These are phyloP conservation scores for Nasonia vitripennis DNA, from an alignment of 1,140 invertebrate species.

Conservation along the genomic window DNA sequence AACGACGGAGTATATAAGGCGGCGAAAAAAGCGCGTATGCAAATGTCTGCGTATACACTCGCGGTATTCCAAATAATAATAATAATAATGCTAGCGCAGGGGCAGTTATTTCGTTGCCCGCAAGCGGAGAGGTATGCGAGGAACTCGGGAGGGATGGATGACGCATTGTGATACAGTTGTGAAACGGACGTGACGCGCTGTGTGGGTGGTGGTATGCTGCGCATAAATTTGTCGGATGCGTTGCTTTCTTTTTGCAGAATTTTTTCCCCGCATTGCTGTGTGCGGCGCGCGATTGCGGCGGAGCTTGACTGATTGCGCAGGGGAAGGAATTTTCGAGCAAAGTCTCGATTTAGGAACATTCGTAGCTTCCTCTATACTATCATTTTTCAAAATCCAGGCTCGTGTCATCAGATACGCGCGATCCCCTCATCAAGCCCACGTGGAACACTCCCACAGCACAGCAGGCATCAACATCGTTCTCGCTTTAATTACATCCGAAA, in stretches of 20 bases:
- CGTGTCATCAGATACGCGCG: too few relatives aligned
- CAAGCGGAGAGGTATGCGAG: background rate
- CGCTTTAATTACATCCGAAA: background rate
- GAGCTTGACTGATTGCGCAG: background rate
- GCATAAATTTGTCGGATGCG: background rate
- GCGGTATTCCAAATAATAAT: constrained; percentile 46
- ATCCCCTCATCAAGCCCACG: too few relatives aligned
- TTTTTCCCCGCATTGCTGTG: background rate
- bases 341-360: too few relatives aligned
- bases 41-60: background rate
- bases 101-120: background rate
- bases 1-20: constrained; percentile 8
- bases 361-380: too few relatives aligned
- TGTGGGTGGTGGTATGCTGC: background rate
- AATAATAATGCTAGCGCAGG: too few relatives aligned
- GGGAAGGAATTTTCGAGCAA: background rate
- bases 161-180: background rate
- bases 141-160: background rate
- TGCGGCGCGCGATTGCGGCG: too few relatives aligned
- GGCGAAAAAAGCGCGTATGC: background rate
- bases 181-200: background rate
- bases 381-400: too few relatives aligned
- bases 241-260: background rate
- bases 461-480: too few relatives aligned
- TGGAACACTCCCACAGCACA: too few relatives aligned